Percentiles rank a stretch among this genome's conserved stretches.
These are phyloP conservation scores for Lasioglossum lativentre DNA, from an alignment of 2,888 invertebrate genomes.

Conservation along the genomic window DNA sequence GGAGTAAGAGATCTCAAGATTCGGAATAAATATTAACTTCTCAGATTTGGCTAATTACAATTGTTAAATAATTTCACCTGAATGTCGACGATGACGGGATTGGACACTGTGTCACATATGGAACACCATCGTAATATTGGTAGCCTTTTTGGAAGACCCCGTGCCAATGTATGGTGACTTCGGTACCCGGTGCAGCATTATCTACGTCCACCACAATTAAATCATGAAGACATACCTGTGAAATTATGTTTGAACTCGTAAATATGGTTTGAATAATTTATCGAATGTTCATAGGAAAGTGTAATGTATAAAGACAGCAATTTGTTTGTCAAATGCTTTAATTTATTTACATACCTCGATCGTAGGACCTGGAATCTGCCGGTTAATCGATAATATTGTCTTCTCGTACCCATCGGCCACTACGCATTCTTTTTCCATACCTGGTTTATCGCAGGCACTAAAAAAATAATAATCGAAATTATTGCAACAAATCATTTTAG, in stretches of 20 bases:
- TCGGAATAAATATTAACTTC: not conserved
- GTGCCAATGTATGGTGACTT: slow-evolving; percentile 96
- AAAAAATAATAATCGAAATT: not conserved
- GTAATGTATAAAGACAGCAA: too few species aligned
- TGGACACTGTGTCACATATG: slow-evolving; percentile 95
- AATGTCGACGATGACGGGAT: slow-evolving; percentile 94
- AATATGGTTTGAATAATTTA: not conserved
- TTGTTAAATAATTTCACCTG: slow-evolving; percentile 85
- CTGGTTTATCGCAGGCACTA: not conserved
- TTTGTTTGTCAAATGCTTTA: not conserved
- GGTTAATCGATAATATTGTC: not conserved
- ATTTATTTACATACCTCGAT: slow-evolving; percentile 13
- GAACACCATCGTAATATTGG: slow-evolving; percentile 95
- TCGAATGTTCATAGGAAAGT: too few species aligned
- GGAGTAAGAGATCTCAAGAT: not conserved
- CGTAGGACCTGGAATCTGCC: not conserved
- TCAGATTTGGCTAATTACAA: not conserved
- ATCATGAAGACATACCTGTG: slow-evolving; percentile 94
- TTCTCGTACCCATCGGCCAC: not conserved
- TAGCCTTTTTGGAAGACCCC: slow-evolving; percentile 93
- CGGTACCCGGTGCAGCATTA: slow-evolving; percentile 94
- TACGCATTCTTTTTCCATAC: not conserved
- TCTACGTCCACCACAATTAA: slow-evolving; percentile 94
- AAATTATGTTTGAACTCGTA: not conserved
- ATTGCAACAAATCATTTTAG: not conserved